Base-by-base conservation (phyloP, 2,113 vertebrate species). In the Rhabdornis inornatus region DNA sequence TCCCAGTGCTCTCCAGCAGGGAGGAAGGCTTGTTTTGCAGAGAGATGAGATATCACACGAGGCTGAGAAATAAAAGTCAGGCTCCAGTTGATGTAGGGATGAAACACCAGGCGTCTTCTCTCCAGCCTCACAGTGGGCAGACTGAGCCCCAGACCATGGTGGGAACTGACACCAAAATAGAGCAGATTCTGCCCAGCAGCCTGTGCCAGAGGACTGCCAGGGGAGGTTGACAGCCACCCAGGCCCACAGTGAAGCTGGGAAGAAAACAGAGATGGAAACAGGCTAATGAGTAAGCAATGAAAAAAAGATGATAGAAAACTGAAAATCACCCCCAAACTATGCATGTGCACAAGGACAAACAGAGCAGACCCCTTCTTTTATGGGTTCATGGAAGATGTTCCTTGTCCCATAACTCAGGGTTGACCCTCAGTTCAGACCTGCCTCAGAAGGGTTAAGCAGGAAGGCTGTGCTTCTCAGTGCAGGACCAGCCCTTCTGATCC, bases 11-110 rank as follows among this genome's bases (percentile, higher is more conserved):
- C 2, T 17, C 76, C 56, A 93, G 92, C 88, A 77, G 11, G 15
- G 80, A 95, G 92, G 76, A 96, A 93, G 92, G 83, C 86, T 94
- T 56, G 53, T 95, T 95, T 95, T 89, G 79, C 84, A 87, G 75
- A 80, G 87, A 95, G 87, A 90, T 91, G 94, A 90, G 81, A 94
- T 72, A 87, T 83, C 45, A 2, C 87, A 94, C 0, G 5, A 68
- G 64, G 90, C 53, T 90, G 90, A 90, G 85, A 90, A 93, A 56
- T 33, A 91, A 93, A 77, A 0, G 30, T 44, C 68, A 85, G 64
- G 42, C 76, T 92, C 52, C 7, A 8, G 88, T 28, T 0, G 1
- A 72, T 0, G 2, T 7, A 47, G 47, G 81, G 63, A 70, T 90
- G 68, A 83, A 88, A 53, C 25, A 59, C 44, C 47, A 77, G 68